Evolutionary conservation across 2,888 invertebrate genomes (phyloP).

Genomic region (Ornithoptera alexandrae): DNA sequence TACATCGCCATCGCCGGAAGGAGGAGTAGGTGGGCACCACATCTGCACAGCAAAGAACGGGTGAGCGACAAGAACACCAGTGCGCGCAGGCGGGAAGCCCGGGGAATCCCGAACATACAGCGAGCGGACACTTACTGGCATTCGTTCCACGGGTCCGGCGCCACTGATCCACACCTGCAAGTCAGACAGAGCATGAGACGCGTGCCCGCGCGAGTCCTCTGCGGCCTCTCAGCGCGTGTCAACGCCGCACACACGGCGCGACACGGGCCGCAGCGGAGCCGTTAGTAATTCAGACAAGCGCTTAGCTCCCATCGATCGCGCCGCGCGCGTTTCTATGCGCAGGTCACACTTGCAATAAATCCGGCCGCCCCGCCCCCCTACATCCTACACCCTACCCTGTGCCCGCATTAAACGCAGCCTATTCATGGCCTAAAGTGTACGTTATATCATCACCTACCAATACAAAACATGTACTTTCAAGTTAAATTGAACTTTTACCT

Average conservation of each 20-base stretch:
- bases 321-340: too few relatives aligned
- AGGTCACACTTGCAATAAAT: background rate
- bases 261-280: too few relatives aligned
- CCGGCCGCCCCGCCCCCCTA: background rate
- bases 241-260: background rate
- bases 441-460: background rate
- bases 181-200: slow-evolving; percentile 32
- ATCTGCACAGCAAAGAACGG: slow-evolving; percentile 80
- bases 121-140: slow-evolving; percentile 86
- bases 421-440: background rate
- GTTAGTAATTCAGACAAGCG: too few relatives aligned
- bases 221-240: background rate
- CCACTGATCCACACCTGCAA: slow-evolving; percentile 88
- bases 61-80: background rate
- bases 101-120: background rate
- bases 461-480: too few relatives aligned
- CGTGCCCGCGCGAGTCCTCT: background rate
- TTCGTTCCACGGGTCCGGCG: slow-evolving; percentile 82
- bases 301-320: too few relatives aligned
- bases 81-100: background rate
- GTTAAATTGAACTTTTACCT: too few relatives aligned
- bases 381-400: background rate
- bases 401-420: background rate
- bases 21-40: slow-evolving; percentile 98
- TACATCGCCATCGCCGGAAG: slow-evolving; percentile 93